These are phyloP conservation scores for Poecilia gillii DNA, from an alignment of 2,797 vertebrate genomes.

Conservation along the genomic window DNA sequence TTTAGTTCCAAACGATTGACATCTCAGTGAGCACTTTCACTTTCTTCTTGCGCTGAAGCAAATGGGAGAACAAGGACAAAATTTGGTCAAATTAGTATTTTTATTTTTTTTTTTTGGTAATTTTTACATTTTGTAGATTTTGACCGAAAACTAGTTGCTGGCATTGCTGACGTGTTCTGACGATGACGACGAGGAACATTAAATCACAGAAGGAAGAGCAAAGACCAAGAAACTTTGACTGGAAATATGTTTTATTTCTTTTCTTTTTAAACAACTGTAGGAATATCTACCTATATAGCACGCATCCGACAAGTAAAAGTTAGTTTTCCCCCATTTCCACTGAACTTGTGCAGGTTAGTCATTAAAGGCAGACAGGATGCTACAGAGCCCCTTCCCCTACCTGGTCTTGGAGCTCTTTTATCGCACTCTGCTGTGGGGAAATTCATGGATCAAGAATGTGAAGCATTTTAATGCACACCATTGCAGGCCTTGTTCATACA, in stretches of 20 bases:
- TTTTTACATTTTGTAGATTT: slow-evolving; percentile 47
- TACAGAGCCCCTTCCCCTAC: slow-evolving; percentile 19
- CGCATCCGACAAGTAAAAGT: slow-evolving; percentile 15
- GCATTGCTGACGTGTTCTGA: slow-evolving; percentile 26
- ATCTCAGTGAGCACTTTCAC: slow-evolving; percentile 18
- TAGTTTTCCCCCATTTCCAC: slow-evolving; percentile 22
- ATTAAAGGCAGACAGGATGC: slow-evolving; percentile 27
- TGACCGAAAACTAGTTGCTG: slow-evolving; percentile 31
- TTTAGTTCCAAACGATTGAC: slow-evolving; percentile 21
- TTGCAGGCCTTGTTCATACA: slow-evolving; percentile 33
- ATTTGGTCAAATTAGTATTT: slow-evolving; percentile 50
- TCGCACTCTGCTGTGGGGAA: slow-evolving; percentile 37
- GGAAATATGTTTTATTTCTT: slow-evolving; percentile 49
- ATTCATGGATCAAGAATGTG: slow-evolving; percentile 60
- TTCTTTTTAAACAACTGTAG: slow-evolving; percentile 20
- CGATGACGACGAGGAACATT: slow-evolving; percentile 45
- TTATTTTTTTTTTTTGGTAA: slow-evolving; percentile 50
- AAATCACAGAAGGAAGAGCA: slow-evolving; percentile 48
- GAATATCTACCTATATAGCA: slow-evolving; percentile 23
- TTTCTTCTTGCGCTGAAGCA: slow-evolving; percentile 23
- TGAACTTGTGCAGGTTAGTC: slow-evolving; percentile 35
- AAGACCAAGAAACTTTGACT: slow-evolving; percentile 42
- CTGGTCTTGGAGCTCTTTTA: slow-evolving; percentile 21
- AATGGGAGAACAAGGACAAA: slow-evolving; percentile 25
- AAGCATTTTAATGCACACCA: slow-evolving; percentile 55